These are phyloP conservation scores for Harpagifer antarcticus DNA, from an alignment of 2,797 vertebrate genomes.

Conservation along the genomic window DNA sequence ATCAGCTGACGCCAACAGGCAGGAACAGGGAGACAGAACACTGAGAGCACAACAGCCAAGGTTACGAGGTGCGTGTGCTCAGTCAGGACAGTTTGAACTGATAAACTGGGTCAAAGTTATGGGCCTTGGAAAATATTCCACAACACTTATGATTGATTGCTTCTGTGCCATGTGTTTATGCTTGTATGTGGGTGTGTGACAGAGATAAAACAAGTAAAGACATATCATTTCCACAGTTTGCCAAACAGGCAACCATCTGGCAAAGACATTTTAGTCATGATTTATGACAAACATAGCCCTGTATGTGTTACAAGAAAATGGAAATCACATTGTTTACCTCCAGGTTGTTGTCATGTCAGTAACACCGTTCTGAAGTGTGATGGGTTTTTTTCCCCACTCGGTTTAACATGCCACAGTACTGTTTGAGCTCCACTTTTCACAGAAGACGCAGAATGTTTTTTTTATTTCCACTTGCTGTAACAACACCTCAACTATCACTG, in stretches of 20 bases:
- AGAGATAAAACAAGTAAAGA: conserved; percentile 2
- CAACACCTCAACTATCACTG: conserved; percentile 7
- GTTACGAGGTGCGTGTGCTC: too few relatives aligned
- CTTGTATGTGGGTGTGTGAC: neutral
- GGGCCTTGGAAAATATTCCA: too few relatives aligned
- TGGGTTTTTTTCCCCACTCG: neutral
- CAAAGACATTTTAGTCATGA: conserved; percentile 15
- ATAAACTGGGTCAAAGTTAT: too few relatives aligned
- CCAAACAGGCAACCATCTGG: conserved; percentile 23
- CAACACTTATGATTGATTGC: neutral
- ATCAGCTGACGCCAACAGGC: too few relatives aligned
- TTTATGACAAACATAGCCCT: conserved; percentile 7
- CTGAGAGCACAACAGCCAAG: too few relatives aligned
- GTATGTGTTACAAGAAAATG: conserved; percentile 11
- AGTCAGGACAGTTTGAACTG: too few relatives aligned
- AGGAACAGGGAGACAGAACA: too few relatives aligned
- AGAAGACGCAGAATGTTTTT: neutral
- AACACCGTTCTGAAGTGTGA: neutral
- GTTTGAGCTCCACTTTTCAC: conserved; percentile 5
- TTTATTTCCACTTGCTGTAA: neutral
- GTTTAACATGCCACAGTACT: neutral
- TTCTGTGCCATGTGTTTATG: neutral
- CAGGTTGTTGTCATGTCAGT: conserved; percentile 13
- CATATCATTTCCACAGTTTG: conserved; percentile 1
- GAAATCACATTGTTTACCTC: neutral